Evolutionary conservation across 2,888 invertebrate genomes (phyloP).

Genomic region (Drosophila paucipuncta): DNA sequence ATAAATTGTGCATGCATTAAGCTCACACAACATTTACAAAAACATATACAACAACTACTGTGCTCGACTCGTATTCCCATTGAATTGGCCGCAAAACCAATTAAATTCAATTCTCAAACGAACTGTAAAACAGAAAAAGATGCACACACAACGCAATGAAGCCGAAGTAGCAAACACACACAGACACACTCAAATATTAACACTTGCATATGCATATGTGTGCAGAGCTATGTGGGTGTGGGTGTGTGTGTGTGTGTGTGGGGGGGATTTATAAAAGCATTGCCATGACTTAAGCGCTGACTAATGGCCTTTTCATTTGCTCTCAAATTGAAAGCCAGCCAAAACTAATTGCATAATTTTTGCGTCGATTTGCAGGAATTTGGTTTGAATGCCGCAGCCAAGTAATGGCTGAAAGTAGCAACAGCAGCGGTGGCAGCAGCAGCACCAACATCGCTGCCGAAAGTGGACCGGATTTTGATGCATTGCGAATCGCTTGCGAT

Average conservation of each 20-base stretch:
- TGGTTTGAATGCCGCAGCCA: conserved; percentile 39
- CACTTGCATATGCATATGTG: not conserved
- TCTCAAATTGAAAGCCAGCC: conserved; percentile 33
- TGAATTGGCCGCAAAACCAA: conserved; percentile 61
- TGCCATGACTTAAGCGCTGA: conserved; percentile 38
- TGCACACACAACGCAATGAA: conserved; percentile 39
- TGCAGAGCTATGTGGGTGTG: not conserved
- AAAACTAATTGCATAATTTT: conserved; percentile 61
- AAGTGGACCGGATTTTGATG: conserved; percentile 76
- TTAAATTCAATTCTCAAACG: conserved; percentile 68
- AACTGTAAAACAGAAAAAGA: conserved; percentile 65
- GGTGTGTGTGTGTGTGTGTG: too few relatives aligned
- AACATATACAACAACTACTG: not conserved
- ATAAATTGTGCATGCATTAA: conserved; percentile 40
- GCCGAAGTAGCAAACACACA: conserved; percentile 22
- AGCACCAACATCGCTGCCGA: conserved; percentile 48
- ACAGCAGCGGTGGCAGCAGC: conserved; percentile 34
- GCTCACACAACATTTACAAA: conserved; percentile 3
- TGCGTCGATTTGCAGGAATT: conserved; percentile 37
- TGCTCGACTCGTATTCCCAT: not conserved
- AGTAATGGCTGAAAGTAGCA: conserved; percentile 60
- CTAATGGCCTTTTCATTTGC: conserved; percentile 49
- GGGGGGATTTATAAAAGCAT: conserved; percentile 3
- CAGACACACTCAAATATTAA: conserved; percentile 1
- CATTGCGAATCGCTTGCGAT: conserved; percentile 76